Base-by-base conservation (phyloP, 30 jellyfish, hydroid and myxozoan species). In the Chironex yamaguchii region DNA sequence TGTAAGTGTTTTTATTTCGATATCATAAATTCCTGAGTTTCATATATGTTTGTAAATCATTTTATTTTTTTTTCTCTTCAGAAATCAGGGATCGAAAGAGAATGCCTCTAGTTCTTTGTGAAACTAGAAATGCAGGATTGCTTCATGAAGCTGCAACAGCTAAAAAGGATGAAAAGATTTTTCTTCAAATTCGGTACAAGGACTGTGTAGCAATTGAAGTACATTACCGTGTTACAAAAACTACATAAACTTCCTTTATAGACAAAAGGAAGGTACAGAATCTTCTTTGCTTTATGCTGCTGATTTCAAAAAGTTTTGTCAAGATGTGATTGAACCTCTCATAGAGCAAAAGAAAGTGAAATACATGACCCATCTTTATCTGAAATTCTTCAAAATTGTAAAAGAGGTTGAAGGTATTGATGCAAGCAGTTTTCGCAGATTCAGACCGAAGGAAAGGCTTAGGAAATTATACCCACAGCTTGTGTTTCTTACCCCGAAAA, bases 171-270 rank as follows among this genome's bases (percentile, higher is more conserved):
- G 85, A 80, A 35, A 80, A 63, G 32, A 80, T 80, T 36, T 75
- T 80, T 11, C 23, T 63, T 4, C 75, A 64, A 28, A 80, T 80
- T 3, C 22, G 83, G 35, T 82, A 25, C 34, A 36, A 80, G 29
- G 91, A 80, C 35, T 80, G 91, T 66, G 91, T 64, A 21, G 91
- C 91, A 2, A 42, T 80, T 28, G 91, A 80, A 29, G 85, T 80
- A n/a, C 34, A 32, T n/a, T 62, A 80, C 49, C 91, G 14, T 80
- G 91, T 52, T 80, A 62, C 36, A 4, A 17, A 25, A 62, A 22
- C 29, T 80, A 80, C 42, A 80, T 83, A 2, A 62, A 12, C 4
- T 77, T 77, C 62, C 33, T 77, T 53, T 27, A 20, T 21, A 17
- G 63, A 14, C 35, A 29, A 52, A 28, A 77, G 34, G 62, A 23